Base-by-base conservation (phyloP, 92 coral and sea anemone species). In the Virgularia gustaviana region DNA sequence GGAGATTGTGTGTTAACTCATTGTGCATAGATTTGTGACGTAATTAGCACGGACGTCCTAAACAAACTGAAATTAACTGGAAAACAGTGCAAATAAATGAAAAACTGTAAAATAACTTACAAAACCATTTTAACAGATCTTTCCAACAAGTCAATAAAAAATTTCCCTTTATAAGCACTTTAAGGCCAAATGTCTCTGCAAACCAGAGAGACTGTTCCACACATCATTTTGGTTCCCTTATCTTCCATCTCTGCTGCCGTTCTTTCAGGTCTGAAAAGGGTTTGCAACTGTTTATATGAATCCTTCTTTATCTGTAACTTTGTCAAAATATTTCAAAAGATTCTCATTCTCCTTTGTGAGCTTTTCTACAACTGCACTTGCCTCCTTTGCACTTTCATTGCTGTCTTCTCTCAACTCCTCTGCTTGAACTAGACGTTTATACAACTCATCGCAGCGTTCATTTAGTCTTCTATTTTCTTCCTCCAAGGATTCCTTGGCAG, bases 341-440 rank as follows among this genome's bases (percentile, higher is more conserved):
- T 57, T n/a, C 25, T 23, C 31, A 59, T 73, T 73, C 70, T 73
- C 71, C 49, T 73, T 59, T 73, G 37, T 49, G 24, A 73, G 79
- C 32, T 60, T 73, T 51, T 73, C 12, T 57, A 58, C 18, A 28
- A 57, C 68, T 19, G 23, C 73, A 56, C 27, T 28, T 39, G 72
- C 51, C 51, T 20, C 72, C 15, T 64, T 52, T 45, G 29, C 12
- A 25, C 73, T 36, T 18, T 18, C 55, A 36, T 36, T 41, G 52
- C 54, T 33, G n/a, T n/a, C n/a, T n/a, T n/a, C n/a, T n/a, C n/a
- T n/a, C n/a, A n/a, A n/a, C n/a, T n/a, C n/a, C n/a, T 42, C 49
- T 24, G 20, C 73, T 65, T 30, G 29, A n/a, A 65, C 20, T 56
- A 65, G 32, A 24, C 51, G 24, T 24, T 2, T 0, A 15, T 65